Conservation (phyloP, 2,888 invertebrate species). For the Pantelozetes paolii region DNA sequence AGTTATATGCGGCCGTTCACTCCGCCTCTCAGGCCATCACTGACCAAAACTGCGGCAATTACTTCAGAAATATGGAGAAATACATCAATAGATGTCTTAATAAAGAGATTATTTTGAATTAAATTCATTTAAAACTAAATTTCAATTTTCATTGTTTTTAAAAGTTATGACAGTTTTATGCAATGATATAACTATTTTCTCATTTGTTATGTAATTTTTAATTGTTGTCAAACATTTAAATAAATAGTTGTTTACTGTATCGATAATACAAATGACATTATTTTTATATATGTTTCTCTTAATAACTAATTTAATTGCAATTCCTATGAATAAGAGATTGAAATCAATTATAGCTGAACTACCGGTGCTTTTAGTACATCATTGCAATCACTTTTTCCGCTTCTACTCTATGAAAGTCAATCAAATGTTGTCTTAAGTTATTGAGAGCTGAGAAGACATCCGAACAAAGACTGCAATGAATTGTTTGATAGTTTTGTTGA, state of each 20-base stretch:
- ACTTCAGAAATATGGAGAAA: neutral
- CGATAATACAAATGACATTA: too few species aligned
- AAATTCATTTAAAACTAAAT: too few species aligned
- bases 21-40: neutral
- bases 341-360: too few species aligned
- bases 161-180: too few species aligned
- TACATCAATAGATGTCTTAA: neutral
- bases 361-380: conserved; percentile 2
- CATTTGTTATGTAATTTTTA: too few species aligned
- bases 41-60: neutral
- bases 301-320: too few species aligned
- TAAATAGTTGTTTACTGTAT: too few species aligned
- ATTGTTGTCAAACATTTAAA: too few species aligned
- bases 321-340: too few species aligned
- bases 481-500: conserved; percentile 39
- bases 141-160: too few species aligned
- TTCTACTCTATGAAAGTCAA: conserved; percentile 46
- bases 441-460: conserved; percentile 42
- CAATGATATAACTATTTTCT: too few species aligned
- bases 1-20: neutral
- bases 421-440: conserved; percentile 43
- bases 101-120: neutral
- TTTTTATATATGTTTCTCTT: too few species aligned
- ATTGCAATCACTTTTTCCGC: conserved; percentile 43
- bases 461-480: conserved; percentile 44